Evolutionary conservation across 2,888 invertebrate genomes (phyloP), one percentile per base, ranked within the genome.

Genomic region (Philonicus albiceps): DNA sequence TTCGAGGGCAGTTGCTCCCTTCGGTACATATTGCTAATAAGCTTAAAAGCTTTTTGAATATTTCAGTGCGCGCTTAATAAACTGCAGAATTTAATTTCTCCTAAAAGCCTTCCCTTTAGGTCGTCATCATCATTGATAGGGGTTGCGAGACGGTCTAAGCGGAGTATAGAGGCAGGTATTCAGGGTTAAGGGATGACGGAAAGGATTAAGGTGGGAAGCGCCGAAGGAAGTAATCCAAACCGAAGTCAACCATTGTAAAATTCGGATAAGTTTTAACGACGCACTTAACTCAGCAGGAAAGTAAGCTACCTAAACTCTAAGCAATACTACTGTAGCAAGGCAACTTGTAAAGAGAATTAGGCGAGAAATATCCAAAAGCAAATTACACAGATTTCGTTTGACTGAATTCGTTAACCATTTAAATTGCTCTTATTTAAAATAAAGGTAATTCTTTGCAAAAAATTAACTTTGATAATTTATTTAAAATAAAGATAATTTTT

Each of bases 41-140:
- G 87, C 86, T 87, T 87, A 87, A 87, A 87, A 87, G 87, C 87
- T 87, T 87, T 87, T 87, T 76, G 86, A 87, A 87, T 87, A 87
- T 86, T 86, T 86, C 81, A 81, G 55, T 86, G 83, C 83, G 86
- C 86, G 78, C 86, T 87, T 87, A 86, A 87, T 86, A 84, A 84
- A 84, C 84, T 80, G 55, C 55, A 78, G 86, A 86, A 86, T 86
- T 86, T 86, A 86, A 86, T 86, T 86, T 86, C 78, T 78, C 86
- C 78, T 86, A 86, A 86, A 86, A 86, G 86, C 86, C 78, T 86
- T 86, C 86, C 86, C 76, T 83, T 37, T 64, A 83, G 83, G 83
- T 83, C 84, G 37, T 83, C 81, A 73, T 84, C 84, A 31, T 43
- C 84, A 19, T 27, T 43, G 40, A 13, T 13, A 13, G 40, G 84